These are phyloP conservation scores for Pipistrellus pipistrellus DNA, from an alignment of 2,797 vertebrate genomes.

Conservation along the genomic window DNA sequence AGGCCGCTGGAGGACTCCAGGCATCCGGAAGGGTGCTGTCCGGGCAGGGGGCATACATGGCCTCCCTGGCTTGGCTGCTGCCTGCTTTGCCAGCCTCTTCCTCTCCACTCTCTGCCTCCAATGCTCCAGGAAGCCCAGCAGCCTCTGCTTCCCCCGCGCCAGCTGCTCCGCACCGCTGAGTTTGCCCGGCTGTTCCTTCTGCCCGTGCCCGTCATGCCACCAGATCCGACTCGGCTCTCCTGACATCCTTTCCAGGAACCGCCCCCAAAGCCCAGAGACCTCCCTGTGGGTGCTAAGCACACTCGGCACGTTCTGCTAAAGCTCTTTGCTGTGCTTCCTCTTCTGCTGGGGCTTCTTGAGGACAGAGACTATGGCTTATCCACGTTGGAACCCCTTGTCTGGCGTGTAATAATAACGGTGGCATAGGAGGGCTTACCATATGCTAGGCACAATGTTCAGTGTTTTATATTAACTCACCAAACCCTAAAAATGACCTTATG, in stretches of 20 bases:
- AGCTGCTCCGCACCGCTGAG: background rate
- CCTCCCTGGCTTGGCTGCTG: background rate
- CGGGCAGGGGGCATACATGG: accelerated
- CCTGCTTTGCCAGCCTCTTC: background rate
- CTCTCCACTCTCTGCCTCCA: background rate
- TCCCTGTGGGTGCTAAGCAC: background rate
- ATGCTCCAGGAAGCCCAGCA: too few species aligned
- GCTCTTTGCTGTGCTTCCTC: background rate
- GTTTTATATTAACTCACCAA: background rate
- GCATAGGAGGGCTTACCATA: background rate
- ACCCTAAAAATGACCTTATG: background rate
- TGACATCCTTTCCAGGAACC: background rate
- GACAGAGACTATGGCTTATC: background rate
- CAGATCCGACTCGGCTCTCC: background rate
- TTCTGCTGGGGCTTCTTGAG: background rate
- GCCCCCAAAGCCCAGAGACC: background rate
- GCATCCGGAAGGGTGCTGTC: background rate
- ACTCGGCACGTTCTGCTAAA: background rate
- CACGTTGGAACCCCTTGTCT: background rate
- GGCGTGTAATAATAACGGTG: background rate
- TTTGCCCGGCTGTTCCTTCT: background rate
- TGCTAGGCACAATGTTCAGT: background rate
- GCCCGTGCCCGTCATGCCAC: background rate
- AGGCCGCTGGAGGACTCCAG: background rate
- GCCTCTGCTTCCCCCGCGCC: background rate